Conservation (phyloP, 2,113 vertebrate species). For the Psephotus haematonotus region DNA sequence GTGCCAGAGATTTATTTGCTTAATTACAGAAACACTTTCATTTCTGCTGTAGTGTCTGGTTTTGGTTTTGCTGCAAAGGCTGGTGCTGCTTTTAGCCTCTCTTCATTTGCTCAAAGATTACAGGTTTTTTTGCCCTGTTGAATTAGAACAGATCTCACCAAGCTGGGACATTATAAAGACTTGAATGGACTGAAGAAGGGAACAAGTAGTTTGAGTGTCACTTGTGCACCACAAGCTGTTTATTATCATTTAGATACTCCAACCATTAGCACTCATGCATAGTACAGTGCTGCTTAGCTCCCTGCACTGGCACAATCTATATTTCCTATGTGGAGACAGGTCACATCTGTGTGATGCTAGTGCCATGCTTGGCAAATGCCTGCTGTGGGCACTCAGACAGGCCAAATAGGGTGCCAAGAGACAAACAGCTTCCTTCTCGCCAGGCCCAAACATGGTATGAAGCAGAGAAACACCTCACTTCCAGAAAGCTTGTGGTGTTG, state of each 20-base stretch:
- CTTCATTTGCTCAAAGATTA: not conserved
- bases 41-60: not conserved
- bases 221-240: not conserved
- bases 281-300: not conserved
- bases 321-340: accelerated
- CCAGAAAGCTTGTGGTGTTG: not conserved
- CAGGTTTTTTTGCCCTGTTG: not conserved
- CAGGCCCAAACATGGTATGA: not conserved
- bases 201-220: not conserved
- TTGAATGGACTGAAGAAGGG: not conserved
- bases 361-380: not conserved
- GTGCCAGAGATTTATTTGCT: not conserved
- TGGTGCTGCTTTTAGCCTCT: not conserved
- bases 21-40: not conserved
- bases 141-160: not conserved
- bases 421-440: not conserved
- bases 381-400: not conserved
- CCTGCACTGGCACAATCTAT: not conserved
- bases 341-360: not conserved
- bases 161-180: not conserved
- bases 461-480: not conserved
- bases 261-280: not conserved
- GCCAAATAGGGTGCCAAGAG: not conserved
- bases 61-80: not conserved
- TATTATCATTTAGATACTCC: not conserved